A percentile compares a stretch with the other conserved stretches of the same genome.
Evolutionary conservation across 64 coral and sea anemone species (phyloP).

Genomic region (Porites lutea): DNA sequence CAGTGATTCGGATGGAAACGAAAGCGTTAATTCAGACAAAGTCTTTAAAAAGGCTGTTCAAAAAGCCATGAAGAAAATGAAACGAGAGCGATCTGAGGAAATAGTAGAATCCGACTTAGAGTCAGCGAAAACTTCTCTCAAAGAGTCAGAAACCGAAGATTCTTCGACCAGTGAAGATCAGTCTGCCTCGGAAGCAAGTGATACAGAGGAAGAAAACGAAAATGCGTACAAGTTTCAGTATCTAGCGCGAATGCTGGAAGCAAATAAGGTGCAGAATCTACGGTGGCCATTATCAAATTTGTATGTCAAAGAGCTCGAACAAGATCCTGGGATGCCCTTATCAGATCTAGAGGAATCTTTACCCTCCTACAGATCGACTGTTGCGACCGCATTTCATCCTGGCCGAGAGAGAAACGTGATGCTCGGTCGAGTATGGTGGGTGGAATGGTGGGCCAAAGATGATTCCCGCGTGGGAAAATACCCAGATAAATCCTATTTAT

Average conservation of each 20-base stretch:
- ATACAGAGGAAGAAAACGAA: slow-evolving; percentile 5
- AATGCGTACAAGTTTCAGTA: not conserved
- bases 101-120: slow-evolving; percentile 4
- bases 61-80: slow-evolving; percentile 28
- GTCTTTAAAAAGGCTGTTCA: slow-evolving; percentile 1
- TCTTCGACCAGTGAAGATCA: slow-evolving; percentile 7
- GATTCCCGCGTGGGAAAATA: not conserved
- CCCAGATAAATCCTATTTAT: too few species aligned
- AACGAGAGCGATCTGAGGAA: not conserved
- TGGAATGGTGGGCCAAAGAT: slow-evolving; percentile 87
- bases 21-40: slow-evolving; percentile 20
- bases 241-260: slow-evolving; percentile 32
- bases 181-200: slow-evolving; percentile 22
- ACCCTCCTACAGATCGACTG: slow-evolving; percentile 78
- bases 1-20: not conserved
- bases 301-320: slow-evolving; percentile 78
- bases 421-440: slow-evolving; percentile 93
- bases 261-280: slow-evolving; percentile 53
- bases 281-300: slow-evolving; percentile 90
- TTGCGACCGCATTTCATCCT: slow-evolving; percentile 62
- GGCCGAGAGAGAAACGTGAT: slow-evolving; percentile 83
- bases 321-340: not conserved
- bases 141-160: slow-evolving; percentile 21
- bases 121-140: not conserved
- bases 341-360: not conserved